Evolutionary conservation across 2,113 vertebrate species (phyloP), one percentile per base, ranked within the genome.

Genomic region (Austrofundulus limnaeus): DNA sequence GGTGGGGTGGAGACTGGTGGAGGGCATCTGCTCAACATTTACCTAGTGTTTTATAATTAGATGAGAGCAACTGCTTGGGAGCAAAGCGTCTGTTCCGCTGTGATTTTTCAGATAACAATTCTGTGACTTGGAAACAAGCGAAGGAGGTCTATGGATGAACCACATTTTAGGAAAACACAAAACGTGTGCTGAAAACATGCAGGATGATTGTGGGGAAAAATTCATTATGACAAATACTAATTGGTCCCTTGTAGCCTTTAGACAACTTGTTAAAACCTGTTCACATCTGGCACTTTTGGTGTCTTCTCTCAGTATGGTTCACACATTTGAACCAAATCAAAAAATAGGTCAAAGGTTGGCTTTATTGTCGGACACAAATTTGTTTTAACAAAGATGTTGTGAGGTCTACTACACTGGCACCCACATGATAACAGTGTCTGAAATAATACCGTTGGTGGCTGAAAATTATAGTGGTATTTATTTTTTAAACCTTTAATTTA

Each of bases 1-100:
- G 55, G 37, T 7, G 20, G 54, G 37, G 39, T 66, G 49, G 58
- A 42, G n/a, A n/a, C n/a, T 62, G 70, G 70, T 72, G 83, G 88
- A 89, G 88, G 82, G 85, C 88, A 91, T 92, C 88, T 93, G 90
- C 87, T 94, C 91, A 86, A 83, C 78, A 91, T 91, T 81, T 84
- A 81, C 87, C 85, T 87, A 82, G 90, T 87, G 91, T 82, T 85
- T 78, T 72, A 83, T 93, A 91, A 92, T 92, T 93, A 89, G 84
- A 92, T 85, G 79, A 91, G 85, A 45, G 64, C 86, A 84, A 90
- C 80, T 89, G 83, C 85, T 91, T 63, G 66, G 64, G 80, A 89
- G 81, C 86, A 80, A 80, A 82, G 86, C 78, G 84, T 91, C 87
- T 90, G 89, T 75, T 88, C 87, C 78, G 80, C 83, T 71, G 77